These are phyloP conservation scores for Casuarius casuarius DNA, from an alignment of 2,113 vertebrate genomes.

Conservation along the genomic window DNA sequence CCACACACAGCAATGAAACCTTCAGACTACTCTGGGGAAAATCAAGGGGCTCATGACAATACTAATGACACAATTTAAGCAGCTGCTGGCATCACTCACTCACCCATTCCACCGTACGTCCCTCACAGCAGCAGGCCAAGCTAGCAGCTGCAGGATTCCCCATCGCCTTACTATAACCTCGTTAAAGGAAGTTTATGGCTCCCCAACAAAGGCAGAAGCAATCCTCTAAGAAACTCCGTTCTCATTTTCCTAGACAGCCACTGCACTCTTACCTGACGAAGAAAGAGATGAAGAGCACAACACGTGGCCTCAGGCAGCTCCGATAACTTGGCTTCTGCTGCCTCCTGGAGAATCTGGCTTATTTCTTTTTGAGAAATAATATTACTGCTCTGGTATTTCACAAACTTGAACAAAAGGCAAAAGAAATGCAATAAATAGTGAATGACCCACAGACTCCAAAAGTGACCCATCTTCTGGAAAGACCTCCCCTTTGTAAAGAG, in stretches of 20 bases:
- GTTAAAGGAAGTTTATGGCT: not conserved
- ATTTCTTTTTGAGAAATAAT: conserved; percentile 81
- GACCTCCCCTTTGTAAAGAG: not conserved
- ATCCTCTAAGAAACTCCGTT: not conserved
- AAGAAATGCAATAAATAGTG: not conserved
- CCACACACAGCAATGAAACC: not conserved
- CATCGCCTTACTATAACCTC: not conserved
- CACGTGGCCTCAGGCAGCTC: conserved; percentile 77
- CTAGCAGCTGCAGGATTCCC: not conserved
- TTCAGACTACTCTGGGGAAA: not conserved
- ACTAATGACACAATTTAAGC: not conserved
- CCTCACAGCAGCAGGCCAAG: not conserved
- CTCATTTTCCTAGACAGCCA: not conserved
- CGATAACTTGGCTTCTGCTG: conserved; percentile 76
- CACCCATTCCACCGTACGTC: not conserved
- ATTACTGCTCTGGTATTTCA: conserved; percentile 76
- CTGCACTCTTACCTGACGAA: conserved; percentile 83
- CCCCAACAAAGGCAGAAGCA: not conserved
- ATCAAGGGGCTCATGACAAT: not conserved
- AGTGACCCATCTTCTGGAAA: not conserved
- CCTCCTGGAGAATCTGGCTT: conserved; percentile 78
- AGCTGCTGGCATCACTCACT: not conserved
- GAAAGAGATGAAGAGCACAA: conserved; percentile 79
- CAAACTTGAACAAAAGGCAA: conserved; percentile 77
- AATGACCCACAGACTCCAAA: not conserved